Evolutionary conservation across 2,113 vertebrate species (phyloP).

Genomic region (Menura novaehollandiae): DNA sequence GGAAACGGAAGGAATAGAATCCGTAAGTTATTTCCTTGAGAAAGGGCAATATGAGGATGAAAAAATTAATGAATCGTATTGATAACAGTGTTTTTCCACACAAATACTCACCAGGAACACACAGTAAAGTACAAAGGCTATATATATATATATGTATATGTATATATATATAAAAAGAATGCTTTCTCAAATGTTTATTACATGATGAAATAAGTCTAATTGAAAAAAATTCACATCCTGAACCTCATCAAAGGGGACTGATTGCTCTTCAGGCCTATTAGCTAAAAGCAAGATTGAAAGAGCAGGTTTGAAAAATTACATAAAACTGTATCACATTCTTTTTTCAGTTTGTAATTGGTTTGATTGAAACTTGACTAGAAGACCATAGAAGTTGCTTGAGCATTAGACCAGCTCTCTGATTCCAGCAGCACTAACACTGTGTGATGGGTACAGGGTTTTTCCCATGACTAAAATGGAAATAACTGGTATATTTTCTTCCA

Average conservation of each 20-base stretch:
- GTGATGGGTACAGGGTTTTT: background rate
- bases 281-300: conserved; percentile 45
- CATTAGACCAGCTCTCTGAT: background rate
- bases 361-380: background rate
- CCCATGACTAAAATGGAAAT: conserved; percentile 25
- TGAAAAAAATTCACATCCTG: conserved; percentile 23
- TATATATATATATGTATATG: background rate
- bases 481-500: conserved; percentile 20
- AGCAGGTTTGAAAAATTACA: conserved; percentile 17
- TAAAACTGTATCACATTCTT: background rate
- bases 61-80: background rate
- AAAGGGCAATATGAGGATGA: background rate
- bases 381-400: background rate
- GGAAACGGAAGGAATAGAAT: background rate
- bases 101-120: conserved; percentile 8
- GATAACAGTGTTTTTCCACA: background rate
- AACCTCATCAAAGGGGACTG: background rate
- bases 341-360: background rate
- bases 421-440: conserved; percentile 11
- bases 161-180: conserved; percentile 47
- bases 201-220: conserved; percentile 29
- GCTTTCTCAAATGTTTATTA: conserved; percentile 61
- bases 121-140: conserved; percentile 34
- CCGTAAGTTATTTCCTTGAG: background rate
- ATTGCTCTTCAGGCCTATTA: conserved; percentile 31